Base-by-base conservation (phyloP, 2,113 vertebrate species). In the Mionectes macconnelli region DNA sequence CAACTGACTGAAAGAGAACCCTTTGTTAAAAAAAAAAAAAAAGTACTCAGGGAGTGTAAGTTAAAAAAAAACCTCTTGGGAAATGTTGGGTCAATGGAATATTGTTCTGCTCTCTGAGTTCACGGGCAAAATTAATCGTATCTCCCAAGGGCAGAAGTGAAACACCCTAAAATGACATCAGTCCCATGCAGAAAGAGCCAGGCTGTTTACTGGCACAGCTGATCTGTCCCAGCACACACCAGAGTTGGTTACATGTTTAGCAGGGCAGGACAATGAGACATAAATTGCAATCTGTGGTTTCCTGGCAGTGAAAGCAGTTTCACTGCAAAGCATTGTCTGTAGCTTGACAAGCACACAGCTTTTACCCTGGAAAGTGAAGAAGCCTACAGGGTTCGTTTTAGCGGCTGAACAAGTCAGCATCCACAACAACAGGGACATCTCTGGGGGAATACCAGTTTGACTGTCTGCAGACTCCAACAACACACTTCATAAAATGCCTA, bases 141-240 rank as follows among this genome's bases (percentile, higher is more conserved):
- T 94, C 86, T 88, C 66, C 80, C 19, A 27, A 27, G 66, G 69
- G 88, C 96, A 96, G 94, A 96, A 78, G 73, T 75, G 83, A 76
- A 97, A 96, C 93, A 81, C 92, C 83, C 93, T 72, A 14, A 75
- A 14, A 75, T 93, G 92, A 96, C 77, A 87, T 95, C 90, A 92
- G 14, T 25, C 13, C 49, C 39, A 5, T 33, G 35, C 40, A 90
- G 89, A 74, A 67, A 27, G 81, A 55, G 40, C 44, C 40, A 2
- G 1, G 22, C 79, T 79, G 53, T 19, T 76, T 13, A 17, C 66
- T 62, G 89, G 84, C 74, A 87, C 62, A 53, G 66, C 84, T 74
- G 53, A 52, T 14, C 19, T 0, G 2, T 13, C 67, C 68, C 63
- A 80, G 66, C 44, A 37, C 13, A 52, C 50, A 52, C 44, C 27